Evolutionary conservation across 2,888 invertebrate genomes (phyloP).

Genomic region (Plebejus anna): DNA sequence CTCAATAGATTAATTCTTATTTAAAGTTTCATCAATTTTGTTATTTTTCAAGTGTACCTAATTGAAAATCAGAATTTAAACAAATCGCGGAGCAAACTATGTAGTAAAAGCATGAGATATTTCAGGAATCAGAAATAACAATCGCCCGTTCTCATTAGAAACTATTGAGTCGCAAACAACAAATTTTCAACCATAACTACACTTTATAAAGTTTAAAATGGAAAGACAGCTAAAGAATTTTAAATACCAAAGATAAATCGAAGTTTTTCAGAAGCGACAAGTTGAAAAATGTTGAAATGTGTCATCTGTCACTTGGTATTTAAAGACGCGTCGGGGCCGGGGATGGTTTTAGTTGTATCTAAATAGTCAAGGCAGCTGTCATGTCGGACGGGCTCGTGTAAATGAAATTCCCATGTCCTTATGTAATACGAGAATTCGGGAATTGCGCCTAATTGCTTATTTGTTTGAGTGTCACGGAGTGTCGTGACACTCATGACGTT

Average conservation of each 20-base stretch:
- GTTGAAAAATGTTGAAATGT: conserved; percentile 79
- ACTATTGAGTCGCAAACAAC: conserved; percentile 47
- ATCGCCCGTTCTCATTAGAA: conserved; percentile 62
- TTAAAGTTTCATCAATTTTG: not conserved
- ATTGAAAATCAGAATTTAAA: not conserved
- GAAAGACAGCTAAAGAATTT: conserved; percentile 36
- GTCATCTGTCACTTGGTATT: conserved; percentile 79
- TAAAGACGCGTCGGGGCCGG: conserved; percentile 56
- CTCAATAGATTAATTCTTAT: no score
- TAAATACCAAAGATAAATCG: conserved; percentile 49
- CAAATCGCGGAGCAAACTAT: not conserved
- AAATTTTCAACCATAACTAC: not conserved
- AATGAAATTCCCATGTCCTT: conserved; percentile 59
- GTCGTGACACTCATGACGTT: not conserved
- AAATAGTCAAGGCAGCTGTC: conserved; percentile 69
- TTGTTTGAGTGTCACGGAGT: conserved; percentile 12
- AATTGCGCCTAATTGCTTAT: conserved; percentile 24
- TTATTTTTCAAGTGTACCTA: not conserved
- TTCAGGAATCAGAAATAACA: conserved; percentile 42
- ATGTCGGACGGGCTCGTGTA: conserved; percentile 56
- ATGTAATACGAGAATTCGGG: conserved; percentile 32
- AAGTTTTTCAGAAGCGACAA: conserved; percentile 74
- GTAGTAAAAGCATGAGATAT: not conserved
- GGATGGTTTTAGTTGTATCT: conserved; percentile 58
- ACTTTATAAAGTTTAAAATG: not conserved